Conservation (phyloP, 2,797 vertebrate genomes). For the Carcharodon carcharias region DNA sequence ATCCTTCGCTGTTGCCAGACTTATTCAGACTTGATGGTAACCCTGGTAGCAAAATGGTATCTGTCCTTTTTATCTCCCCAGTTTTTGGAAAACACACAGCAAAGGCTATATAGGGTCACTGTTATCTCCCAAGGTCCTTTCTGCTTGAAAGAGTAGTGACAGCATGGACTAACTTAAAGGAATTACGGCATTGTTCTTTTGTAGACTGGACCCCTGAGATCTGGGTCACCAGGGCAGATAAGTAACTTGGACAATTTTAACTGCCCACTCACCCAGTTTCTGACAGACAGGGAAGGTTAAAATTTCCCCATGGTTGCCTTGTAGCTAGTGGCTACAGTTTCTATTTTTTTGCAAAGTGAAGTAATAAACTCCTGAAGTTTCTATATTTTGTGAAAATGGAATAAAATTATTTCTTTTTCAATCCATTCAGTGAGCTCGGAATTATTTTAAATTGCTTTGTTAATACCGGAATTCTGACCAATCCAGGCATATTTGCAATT, state of each 20-base stretch:
- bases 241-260: not conserved
- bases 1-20: not conserved
- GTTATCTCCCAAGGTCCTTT: not conserved
- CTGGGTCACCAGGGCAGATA: not conserved
- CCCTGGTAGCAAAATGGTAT: not conserved
- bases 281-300: not conserved
- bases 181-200: not conserved
- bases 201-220: not conserved
- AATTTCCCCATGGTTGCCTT: not conserved
- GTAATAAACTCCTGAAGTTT: not conserved
- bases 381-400: not conserved
- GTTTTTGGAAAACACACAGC: not conserved
- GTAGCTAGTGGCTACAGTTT: not conserved
- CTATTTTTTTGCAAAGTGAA: not conserved
- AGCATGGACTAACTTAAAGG: not conserved
- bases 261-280: not conserved
- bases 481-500: not conserved
- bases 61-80: no score
- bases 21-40: not conserved
- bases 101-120: not conserved
- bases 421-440: not conserved
- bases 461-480: not conserved
- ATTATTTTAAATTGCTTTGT: not conserved
- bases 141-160: not conserved
- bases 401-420: not conserved